Conservation (phyloP, 2,888 invertebrate genomes). For the Coenonympha arcania region DNA sequence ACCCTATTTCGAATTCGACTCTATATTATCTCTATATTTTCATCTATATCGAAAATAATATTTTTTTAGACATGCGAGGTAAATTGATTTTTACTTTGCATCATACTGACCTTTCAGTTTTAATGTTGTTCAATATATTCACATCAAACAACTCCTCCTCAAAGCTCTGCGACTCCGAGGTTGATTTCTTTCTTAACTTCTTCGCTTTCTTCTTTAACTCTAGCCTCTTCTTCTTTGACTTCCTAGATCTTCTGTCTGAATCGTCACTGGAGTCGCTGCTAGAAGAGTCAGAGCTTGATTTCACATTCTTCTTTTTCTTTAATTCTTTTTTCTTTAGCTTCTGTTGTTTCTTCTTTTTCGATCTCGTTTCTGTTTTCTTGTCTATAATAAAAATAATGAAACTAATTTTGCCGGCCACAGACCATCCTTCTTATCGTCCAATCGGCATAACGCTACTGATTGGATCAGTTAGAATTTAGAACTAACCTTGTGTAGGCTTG, state of each 20-base stretch:
- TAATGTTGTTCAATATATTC: conserved; percentile 63
- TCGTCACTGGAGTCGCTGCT: conserved; percentile 34
- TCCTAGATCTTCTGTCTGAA: conserved; percentile 30
- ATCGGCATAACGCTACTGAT: too few species aligned
- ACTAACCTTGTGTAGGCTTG: too few species aligned
- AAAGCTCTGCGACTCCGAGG: conserved; percentile 46
- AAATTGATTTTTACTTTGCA: neutral
- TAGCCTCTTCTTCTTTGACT: conserved; percentile 31
- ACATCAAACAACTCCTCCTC: conserved; percentile 56
- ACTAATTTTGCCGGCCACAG: too few species aligned
- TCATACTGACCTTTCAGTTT: conserved; percentile 44
- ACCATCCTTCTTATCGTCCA: too few species aligned
- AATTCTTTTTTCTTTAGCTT: conserved; percentile 49
- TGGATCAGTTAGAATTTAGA: too few species aligned
- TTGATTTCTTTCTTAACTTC: conserved; percentile 41
- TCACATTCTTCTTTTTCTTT: conserved; percentile 51
- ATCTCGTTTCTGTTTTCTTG: conserved; percentile 49
- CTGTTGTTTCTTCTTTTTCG: conserved; percentile 49
- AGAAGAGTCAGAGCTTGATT: conserved; percentile 40
- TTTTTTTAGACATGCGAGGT: too few species aligned
- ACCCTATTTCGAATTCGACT: too few species aligned
- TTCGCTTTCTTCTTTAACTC: conserved; percentile 34
- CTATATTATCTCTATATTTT: too few species aligned
- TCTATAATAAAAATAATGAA: conserved; percentile 35
- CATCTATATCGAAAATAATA: too few species aligned